These are phyloP conservation scores for Charanyca ferruginea DNA, from an alignment of 2,888 invertebrate genomes.

Conservation along the genomic window DNA sequence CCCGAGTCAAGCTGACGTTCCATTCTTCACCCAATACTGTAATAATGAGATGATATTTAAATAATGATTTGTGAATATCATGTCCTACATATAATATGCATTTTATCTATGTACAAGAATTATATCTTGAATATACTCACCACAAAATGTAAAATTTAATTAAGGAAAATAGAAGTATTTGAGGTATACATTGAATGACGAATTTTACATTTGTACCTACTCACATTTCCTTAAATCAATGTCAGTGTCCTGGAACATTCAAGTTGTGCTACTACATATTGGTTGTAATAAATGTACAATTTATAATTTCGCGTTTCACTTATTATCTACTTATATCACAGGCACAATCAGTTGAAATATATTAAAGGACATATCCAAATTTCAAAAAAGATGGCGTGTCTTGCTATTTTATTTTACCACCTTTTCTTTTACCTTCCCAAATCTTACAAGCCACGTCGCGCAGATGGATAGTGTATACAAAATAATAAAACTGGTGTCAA, in stretches of 20 bases:
- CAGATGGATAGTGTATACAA: background rate
- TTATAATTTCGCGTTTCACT: constrained; percentile 33
- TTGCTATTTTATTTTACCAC: too few species aligned
- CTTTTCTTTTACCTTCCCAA: too few species aligned
- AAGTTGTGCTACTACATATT: constrained; percentile 59
- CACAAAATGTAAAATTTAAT: constrained; percentile 13
- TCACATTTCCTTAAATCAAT: constrained; percentile 27
- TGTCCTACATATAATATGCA: background rate
- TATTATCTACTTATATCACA: constrained; percentile 7
- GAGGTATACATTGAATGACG: constrained; percentile 24
- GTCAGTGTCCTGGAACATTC: constrained; percentile 51
- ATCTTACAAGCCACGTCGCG: too few species aligned
- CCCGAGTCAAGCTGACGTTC: background rate
- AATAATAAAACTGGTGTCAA: constrained; percentile 31
- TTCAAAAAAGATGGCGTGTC: too few species aligned
- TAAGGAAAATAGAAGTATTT: constrained; percentile 22
- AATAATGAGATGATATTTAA: too few species aligned
- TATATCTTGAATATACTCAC: constrained; percentile 3
- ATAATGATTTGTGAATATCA: constrained; percentile 3
- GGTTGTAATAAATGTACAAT: constrained; percentile 66
- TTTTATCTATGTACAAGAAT: constrained; percentile 6
- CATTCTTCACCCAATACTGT: constrained; percentile 12
- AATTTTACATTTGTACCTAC: constrained; percentile 47
- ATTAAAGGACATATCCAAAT: too few species aligned
- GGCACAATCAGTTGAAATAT: background rate